phyloP scores from a whole-genome alignment of 2,113 vertebrate species.

The Scomber japonicus region DNA sequence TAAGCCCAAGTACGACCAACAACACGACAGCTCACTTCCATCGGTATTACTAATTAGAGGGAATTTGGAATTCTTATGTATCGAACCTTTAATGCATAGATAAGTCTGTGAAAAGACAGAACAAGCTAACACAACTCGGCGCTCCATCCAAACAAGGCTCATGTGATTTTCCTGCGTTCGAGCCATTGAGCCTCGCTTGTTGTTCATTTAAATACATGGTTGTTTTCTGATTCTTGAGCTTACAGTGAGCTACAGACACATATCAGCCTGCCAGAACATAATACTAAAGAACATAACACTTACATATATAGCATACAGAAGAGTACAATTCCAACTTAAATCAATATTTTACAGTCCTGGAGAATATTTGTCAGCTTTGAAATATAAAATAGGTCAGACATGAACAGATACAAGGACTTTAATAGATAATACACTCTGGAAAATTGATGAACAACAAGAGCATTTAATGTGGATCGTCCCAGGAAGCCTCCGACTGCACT shows the following conservation, averaged over 20 bases:
- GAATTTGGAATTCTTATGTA: too few species aligned
- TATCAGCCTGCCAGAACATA: not conserved
- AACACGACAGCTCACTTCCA: too few species aligned
- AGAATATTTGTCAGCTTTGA: not conserved
- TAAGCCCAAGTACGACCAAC: too few species aligned
- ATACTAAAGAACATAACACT: too few species aligned
- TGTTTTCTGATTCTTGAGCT: slow-evolving; percentile 12
- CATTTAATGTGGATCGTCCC: slow-evolving; percentile 42
- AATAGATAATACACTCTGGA: not conserved
- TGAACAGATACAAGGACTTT: not conserved
- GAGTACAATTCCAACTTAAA: not conserved
- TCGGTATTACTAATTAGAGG: too few species aligned
- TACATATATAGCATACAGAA: too few species aligned
- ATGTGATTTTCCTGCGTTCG: slow-evolving; percentile 31
- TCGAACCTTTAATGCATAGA: not conserved
- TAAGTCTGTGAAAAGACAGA: not conserved
- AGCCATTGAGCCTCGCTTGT: slow-evolving; percentile 66
- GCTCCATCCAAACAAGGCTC: slow-evolving; percentile 39
- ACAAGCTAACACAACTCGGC: not conserved
- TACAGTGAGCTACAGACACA: slow-evolving; percentile 18
- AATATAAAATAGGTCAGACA: not conserved
- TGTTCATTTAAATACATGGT: slow-evolving; percentile 24
- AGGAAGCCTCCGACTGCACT: slow-evolving; percentile 20
- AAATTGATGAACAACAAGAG: not conserved
- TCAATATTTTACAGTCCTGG: not conserved